phyloP scores from a whole-genome alignment of 2,113 vertebrate genomes.

The Ibidorhyncha struthersii region DNA sequence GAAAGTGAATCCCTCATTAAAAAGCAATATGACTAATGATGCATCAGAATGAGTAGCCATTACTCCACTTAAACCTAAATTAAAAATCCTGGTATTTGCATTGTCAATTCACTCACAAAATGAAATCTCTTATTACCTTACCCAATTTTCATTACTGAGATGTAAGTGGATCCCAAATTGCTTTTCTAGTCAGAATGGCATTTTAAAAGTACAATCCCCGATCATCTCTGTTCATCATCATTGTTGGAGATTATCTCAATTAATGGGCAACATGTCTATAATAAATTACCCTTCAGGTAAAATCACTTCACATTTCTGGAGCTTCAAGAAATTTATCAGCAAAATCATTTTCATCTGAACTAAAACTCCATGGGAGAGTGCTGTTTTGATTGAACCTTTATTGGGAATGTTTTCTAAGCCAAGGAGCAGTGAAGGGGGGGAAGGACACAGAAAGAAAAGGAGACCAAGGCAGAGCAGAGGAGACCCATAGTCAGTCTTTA shows the following conservation, averaged over 20 bases:
- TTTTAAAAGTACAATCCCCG: constrained; percentile 1
- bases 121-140: constrained; percentile 53
- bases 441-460: background rate
- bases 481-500: background rate
- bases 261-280: constrained; percentile 11
- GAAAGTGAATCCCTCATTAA: constrained; percentile 53
- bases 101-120: constrained; percentile 22
- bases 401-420: background rate
- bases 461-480: background rate
- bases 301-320: background rate
- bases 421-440: background rate
- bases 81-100: constrained; percentile 60
- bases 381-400: background rate
- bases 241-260: constrained; percentile 32
- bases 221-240: constrained; percentile 29
- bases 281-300: constrained; percentile 40
- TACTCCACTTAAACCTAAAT: constrained; percentile 65
- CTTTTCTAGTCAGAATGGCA: background rate
- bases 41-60: constrained; percentile 54
- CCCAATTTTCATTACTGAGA: constrained; percentile 22
- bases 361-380: background rate
- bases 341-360: background rate
- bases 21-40: constrained; percentile 60
- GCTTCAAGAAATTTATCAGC: constrained; percentile 3
- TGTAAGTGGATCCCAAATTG: background rate